Evolutionary conservation across 1,140 invertebrate genomes (phyloP).

Genomic region (Drosophila eugracilis): DNA sequence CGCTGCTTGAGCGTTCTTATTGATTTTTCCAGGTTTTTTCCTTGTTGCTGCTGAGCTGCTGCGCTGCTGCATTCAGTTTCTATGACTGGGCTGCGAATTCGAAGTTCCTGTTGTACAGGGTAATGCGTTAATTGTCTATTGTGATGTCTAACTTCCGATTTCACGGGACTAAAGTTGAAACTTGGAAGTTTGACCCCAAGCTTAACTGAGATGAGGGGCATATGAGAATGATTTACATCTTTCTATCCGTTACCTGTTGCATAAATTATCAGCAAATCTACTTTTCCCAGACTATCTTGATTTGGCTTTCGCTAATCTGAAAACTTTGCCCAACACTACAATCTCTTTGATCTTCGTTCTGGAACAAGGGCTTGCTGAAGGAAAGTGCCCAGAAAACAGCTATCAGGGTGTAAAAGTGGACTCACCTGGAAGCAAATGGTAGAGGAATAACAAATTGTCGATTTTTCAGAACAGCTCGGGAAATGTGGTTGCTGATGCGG

Average conservation of each 20-base stretch:
- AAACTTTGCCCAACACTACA: slow-evolving; percentile 10
- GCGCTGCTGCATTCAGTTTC: slow-evolving; percentile 20
- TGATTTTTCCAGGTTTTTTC: slow-evolving; percentile 68
- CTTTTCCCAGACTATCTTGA: slow-evolving; percentile 7
- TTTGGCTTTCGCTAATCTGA: not conserved
- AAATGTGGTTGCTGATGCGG: slow-evolving; percentile 14
- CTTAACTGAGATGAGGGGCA: too few relatives aligned
- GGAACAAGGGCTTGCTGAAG: slow-evolving; percentile 1
- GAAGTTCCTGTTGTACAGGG: too few relatives aligned
- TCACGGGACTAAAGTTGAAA: not conserved
- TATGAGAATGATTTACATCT: not conserved
- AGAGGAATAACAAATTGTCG: not conserved
- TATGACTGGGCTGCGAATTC: slow-evolving; percentile 1
- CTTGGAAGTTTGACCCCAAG: not conserved
- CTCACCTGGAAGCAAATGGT: slow-evolving; percentile 16
- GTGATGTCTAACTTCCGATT: not conserved
- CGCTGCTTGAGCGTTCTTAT: slow-evolving; percentile 65
- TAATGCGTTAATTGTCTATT: not conserved
- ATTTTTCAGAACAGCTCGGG: not conserved
- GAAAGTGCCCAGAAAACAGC: not conserved
- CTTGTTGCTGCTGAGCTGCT: slow-evolving; percentile 11
- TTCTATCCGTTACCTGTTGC: slow-evolving; percentile 30
- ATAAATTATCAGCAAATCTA: slow-evolving; percentile 30
- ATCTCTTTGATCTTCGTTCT: slow-evolving; percentile 1
- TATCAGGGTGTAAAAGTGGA: not conserved